Evolutionary conservation across 2,888 invertebrate species (phyloP).

Genomic region (Cylindroiulus punctatus): DNA sequence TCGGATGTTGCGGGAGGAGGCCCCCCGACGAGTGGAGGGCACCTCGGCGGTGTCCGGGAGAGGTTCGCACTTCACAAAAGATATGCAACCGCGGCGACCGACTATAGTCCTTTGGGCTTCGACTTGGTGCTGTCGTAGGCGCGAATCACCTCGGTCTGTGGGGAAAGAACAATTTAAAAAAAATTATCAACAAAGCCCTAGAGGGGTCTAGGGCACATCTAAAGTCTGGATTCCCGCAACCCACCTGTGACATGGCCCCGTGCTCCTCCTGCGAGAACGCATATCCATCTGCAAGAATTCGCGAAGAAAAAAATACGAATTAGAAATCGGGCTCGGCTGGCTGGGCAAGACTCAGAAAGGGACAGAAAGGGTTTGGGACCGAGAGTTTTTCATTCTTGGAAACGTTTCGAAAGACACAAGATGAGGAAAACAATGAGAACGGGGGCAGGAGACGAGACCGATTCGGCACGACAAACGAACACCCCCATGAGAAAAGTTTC

Average conservation of each 20-base stretch:
- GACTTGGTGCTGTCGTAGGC: conserved; percentile 87
- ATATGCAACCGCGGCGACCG: background rate
- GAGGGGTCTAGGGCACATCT: too few species aligned
- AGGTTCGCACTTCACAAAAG: background rate
- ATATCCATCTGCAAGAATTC: conserved; percentile 82
- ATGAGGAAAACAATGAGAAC: too few species aligned
- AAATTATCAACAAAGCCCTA: conserved; percentile 13
- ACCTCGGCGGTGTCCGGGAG: background rate
- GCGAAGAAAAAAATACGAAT: background rate
- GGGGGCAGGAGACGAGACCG: background rate
- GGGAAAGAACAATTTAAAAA: conserved; percentile 57
- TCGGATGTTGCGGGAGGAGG: background rate
- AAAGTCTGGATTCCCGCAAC: too few species aligned
- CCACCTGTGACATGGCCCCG: conserved; percentile 79
- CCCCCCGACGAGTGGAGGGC: background rate
- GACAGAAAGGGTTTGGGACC: too few species aligned
- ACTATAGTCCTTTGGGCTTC: conserved; percentile 66
- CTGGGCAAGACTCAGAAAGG: too few species aligned
- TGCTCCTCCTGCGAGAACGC: conserved; percentile 99
- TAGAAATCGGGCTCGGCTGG: background rate
- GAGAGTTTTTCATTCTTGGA: too few species aligned
- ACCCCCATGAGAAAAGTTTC: too few species aligned
- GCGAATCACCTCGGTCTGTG: conserved; percentile 91
- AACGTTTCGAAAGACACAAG: too few species aligned
- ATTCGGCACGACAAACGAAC: background rate